These are phyloP conservation scores for Molossus alvarezi DNA, from an alignment of 2,797 vertebrate species.

Conservation along the genomic window DNA sequence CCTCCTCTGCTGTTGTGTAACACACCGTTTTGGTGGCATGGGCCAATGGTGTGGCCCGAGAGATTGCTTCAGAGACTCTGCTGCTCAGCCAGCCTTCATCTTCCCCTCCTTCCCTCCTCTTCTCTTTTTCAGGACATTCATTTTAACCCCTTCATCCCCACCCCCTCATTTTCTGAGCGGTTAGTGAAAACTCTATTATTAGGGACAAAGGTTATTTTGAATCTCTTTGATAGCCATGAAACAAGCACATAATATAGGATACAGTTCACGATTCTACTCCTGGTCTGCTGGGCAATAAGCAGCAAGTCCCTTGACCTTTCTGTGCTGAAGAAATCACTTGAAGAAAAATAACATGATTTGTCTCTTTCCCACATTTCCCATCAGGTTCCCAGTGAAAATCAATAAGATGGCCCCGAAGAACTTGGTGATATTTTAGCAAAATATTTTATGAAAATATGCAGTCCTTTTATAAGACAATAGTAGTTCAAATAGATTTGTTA, in stretches of 20 bases:
- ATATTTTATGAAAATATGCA: constrained; percentile 36
- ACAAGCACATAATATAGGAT: neutral
- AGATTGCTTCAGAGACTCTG: neutral
- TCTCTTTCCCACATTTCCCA: neutral
- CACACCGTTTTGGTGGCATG: neutral
- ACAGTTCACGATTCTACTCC: neutral
- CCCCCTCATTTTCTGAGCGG: neutral
- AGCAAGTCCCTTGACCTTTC: constrained; percentile 5
- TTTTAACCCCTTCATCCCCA: neutral
- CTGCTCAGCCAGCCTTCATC: neutral
- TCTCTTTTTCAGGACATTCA: neutral
- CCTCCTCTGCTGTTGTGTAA: neutral
- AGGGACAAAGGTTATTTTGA: neutral
- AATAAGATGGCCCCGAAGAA: neutral
- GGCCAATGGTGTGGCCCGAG: neutral
- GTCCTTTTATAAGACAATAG: constrained; percentile 14
- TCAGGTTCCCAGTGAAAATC: neutral
- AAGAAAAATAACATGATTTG: constrained; percentile 41
- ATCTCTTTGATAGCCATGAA: neutral
- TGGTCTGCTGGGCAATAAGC: neutral
- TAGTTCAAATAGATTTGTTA: constrained; percentile 44
- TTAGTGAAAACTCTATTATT: neutral
- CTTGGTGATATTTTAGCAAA: constrained; percentile 47
- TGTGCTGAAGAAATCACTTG: constrained; percentile 1
- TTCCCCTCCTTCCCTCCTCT: neutral